A percentile compares a stretch with the other conserved stretches of the same genome.
Conservation (phyloP, 2,113 vertebrate species). For the Poeciliopsis retropinna region DNA sequence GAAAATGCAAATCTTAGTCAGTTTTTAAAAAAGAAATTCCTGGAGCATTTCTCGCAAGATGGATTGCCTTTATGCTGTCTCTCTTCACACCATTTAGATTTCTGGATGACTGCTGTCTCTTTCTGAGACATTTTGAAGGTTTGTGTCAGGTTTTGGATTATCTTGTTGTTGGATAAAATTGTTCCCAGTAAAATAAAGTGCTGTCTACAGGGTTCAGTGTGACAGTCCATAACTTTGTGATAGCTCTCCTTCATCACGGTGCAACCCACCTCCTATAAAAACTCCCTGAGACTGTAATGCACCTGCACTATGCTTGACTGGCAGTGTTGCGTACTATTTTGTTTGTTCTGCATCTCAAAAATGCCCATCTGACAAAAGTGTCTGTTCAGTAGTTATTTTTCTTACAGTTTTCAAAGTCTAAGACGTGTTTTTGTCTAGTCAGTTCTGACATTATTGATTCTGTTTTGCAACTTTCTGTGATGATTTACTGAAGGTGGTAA, state of each 20-base stretch:
- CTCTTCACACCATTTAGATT: background rate
- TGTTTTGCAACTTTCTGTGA: background rate
- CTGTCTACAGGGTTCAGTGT: background rate
- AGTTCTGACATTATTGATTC: background rate
- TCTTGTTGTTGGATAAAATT: background rate
- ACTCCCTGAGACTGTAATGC: background rate
- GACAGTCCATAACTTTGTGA: background rate
- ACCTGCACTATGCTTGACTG: background rate
- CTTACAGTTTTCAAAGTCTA: background rate
- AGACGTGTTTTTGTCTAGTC: background rate
- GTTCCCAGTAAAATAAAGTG: background rate
- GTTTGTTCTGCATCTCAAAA: background rate
- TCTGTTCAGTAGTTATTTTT: background rate
- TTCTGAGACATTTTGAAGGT: background rate
- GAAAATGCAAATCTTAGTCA: too few relatives aligned
- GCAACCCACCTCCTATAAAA: background rate
- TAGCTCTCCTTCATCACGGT: background rate
- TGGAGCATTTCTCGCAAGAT: too few relatives aligned
- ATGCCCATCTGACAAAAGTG: background rate
- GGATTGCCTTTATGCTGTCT: background rate
- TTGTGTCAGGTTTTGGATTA: too few relatives aligned
- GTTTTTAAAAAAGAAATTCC: too few relatives aligned
- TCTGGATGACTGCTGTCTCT: background rate
- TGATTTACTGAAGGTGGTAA: background rate
- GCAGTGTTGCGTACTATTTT: background rate